These are phyloP conservation scores for Anomalospiza imberbis DNA, from an alignment of 2,797 vertebrate genomes.

Conservation along the genomic window DNA sequence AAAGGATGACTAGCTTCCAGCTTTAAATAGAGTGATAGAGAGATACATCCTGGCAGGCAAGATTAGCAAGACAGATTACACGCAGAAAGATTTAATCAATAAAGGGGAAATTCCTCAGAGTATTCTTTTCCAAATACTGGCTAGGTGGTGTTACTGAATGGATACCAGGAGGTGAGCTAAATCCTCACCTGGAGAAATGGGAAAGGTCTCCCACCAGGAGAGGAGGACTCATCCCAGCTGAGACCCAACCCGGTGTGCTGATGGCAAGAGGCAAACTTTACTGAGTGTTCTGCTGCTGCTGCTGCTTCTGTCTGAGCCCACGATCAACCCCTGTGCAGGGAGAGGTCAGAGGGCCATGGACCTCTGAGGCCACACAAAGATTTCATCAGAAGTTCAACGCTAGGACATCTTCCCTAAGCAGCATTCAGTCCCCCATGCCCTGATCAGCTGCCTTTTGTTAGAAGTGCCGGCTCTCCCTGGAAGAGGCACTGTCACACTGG, in stretches of 20 bases:
- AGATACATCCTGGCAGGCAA: background rate
- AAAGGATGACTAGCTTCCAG: background rate
- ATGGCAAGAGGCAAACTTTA: background rate
- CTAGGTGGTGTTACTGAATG: background rate
- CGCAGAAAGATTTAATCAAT: background rate
- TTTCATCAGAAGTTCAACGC: constrained; percentile 38
- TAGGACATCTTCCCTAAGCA: constrained; percentile 69
- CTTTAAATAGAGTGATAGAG: background rate
- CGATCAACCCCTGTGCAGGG: rapidly evolving
- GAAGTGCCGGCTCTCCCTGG: constrained; percentile 51
- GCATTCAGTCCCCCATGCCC: constrained; percentile 56
- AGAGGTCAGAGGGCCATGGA: background rate
- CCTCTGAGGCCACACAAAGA: constrained; percentile 22
- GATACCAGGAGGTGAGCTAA: background rate
- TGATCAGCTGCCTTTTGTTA: constrained; percentile 78
- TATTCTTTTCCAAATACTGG: background rate
- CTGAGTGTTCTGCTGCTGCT: background rate
- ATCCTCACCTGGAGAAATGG: background rate
- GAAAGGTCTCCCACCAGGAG: background rate
- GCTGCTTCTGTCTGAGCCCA: background rate
- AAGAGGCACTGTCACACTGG: constrained; percentile 52
- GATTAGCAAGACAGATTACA: background rate
- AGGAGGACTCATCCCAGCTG: background rate
- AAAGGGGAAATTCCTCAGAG: background rate
- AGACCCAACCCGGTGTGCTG: rapidly evolving